phyloP scores from a whole-genome alignment of 2,113 vertebrate species.

The Epinephelus lanceolatus region DNA sequence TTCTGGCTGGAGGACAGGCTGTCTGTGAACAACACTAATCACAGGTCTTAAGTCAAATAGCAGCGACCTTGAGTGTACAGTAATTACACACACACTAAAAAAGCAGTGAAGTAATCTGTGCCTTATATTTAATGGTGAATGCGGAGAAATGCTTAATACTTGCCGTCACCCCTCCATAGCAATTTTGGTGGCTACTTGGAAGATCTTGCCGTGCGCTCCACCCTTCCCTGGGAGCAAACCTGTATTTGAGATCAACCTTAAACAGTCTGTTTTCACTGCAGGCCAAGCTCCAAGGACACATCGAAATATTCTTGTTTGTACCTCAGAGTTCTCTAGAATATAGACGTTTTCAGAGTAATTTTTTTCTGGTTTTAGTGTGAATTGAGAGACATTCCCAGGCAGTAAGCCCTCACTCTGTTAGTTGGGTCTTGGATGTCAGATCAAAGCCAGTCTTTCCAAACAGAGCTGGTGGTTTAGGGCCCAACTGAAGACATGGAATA shows the following conservation, averaged over 20 bases:
- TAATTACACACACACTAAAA: slow-evolving; percentile 57
- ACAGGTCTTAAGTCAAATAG: slow-evolving; percentile 54
- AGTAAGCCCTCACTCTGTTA: not conserved
- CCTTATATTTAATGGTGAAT: slow-evolving; percentile 64
- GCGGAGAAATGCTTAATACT: slow-evolving; percentile 59
- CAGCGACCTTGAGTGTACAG: slow-evolving; percentile 45
- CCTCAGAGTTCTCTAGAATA: slow-evolving; percentile 4
- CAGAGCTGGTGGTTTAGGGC: slow-evolving; percentile 26
- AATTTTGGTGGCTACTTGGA: slow-evolving; percentile 73
- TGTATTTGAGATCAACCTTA: slow-evolving; percentile 54
- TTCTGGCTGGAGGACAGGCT: slow-evolving; percentile 24
- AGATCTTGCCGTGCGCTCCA: slow-evolving; percentile 48
- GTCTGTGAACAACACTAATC: slow-evolving; percentile 57
- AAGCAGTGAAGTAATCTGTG: slow-evolving; percentile 43
- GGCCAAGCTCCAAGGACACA: slow-evolving; percentile 7
- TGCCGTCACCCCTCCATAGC: slow-evolving; percentile 48
- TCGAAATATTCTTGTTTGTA: slow-evolving; percentile 29
- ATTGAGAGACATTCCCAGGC: not conserved
- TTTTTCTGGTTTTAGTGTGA: not conserved
- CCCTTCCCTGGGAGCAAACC: slow-evolving; percentile 68
- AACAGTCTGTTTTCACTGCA: slow-evolving; percentile 21
- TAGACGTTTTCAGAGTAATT: not conserved
- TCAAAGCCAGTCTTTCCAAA: slow-evolving; percentile 27
- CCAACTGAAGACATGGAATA: slow-evolving; percentile 36
- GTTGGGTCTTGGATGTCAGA: slow-evolving; percentile 18